Evolutionary conservation across 2,888 invertebrate genomes (phyloP), one percentile per base, ranked within the genome.

Genomic region (Chrysodeixis includens): DNA sequence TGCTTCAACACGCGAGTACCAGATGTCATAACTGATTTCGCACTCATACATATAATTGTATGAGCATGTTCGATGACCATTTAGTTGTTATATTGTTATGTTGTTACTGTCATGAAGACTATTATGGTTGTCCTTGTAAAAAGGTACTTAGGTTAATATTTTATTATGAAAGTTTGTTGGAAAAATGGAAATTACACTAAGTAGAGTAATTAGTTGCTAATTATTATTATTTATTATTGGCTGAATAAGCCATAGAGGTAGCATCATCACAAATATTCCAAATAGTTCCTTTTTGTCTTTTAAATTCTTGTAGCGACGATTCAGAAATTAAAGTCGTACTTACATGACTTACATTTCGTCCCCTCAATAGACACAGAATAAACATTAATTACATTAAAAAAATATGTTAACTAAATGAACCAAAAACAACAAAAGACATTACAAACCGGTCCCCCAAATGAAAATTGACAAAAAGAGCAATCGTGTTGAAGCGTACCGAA

Each of bases 401-500:
- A 67, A 63, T 57, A 69, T 55, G 76, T 54, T 76, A 65, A 55
- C 52, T 66, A 61, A 74, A 69, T 61, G 57, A 58, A 62, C 40
- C 49, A 61, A 56, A 70, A 56, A 49, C 51, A 57, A 40, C 66
- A 67, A 81, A 69, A 79, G 79, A 63, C 68, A 63, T 60, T 55
- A 58, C 70, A 18, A 56, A 62, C 74, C 55, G 62, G 61, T 62
- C 75, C 70, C 78, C 30, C 59, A 57, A 82, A 73, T 54, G 44
- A 49, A 49, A 76, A 60, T 55, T 60, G 54, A 75, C 81, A 75
- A 76, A 79, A 88, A 82, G 86, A 84, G 83, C 87, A 90, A 89
- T 90, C 89, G 79, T 66, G 82, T 78, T 83, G 82, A 81, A 87
- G 91, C 90, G 90, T 78, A 68, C 64, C 91, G 78, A 92, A 93